A percentile compares a stretch with the other conserved stretches of the same genome.
These are phyloP conservation scores for Nomada ruficornis DNA, from an alignment of 2,888 invertebrate genomes.

Conservation along the genomic window DNA sequence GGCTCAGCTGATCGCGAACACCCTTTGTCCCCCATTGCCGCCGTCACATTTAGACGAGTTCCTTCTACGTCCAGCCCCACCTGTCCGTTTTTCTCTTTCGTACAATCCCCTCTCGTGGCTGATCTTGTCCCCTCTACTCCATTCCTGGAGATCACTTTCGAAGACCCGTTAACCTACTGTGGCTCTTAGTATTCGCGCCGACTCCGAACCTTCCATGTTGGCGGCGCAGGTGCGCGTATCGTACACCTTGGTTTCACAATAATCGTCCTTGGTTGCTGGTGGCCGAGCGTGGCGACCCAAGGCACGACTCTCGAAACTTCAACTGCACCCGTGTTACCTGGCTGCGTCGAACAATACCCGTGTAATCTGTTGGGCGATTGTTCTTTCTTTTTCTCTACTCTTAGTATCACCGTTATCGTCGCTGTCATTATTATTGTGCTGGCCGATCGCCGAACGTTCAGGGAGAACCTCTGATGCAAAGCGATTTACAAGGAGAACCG, in stretches of 20 bases:
- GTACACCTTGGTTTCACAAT: constrained; percentile 38
- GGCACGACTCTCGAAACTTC: constrained; percentile 13
- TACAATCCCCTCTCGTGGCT: constrained; percentile 45
- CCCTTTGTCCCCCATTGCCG: constrained; percentile 29
- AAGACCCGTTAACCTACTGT: constrained; percentile 83
- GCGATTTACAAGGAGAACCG: constrained; percentile 38
- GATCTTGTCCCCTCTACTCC: constrained; percentile 37
- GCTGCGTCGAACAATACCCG: not conserved
- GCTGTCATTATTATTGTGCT: too few species aligned
- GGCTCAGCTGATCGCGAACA: constrained; percentile 52
- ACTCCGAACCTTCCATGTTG: constrained; percentile 61
- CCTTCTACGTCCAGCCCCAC: constrained; percentile 45
- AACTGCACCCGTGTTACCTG: too few species aligned
- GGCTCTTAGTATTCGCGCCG: constrained; percentile 78
- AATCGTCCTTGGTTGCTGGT: constrained; percentile 44
- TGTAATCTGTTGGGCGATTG: not conserved
- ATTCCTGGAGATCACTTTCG: constrained; percentile 64
- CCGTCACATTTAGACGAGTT: not conserved
- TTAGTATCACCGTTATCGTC: too few species aligned
- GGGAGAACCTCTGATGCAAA: constrained; percentile 44
- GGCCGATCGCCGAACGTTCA: not conserved
- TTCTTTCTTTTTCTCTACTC: not conserved
- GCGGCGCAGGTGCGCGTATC: constrained; percentile 40
- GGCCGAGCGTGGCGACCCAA: constrained; percentile 18
- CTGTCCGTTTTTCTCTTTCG: constrained; percentile 56